Evolutionary conservation across 2,888 invertebrate genomes (phyloP), one percentile per base, ranked within the genome.

Genomic region (Ariolimax columbianus): DNA sequence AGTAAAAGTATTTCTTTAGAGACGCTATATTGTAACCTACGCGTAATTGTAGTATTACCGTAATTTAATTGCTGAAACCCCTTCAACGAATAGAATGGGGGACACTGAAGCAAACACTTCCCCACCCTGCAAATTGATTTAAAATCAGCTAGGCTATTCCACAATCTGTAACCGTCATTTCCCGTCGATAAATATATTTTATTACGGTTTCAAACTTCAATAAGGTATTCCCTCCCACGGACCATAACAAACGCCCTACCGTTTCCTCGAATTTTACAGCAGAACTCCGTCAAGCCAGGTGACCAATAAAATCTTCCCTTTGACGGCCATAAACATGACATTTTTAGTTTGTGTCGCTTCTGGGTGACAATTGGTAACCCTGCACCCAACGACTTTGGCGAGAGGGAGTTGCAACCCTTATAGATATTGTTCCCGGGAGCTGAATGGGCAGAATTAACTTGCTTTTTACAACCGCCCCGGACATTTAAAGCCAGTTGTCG

Each of bases 241-340:
- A 43, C 40, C 72, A 26, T n/a, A 40, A 72, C 66, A 43, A 72
- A 40, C 43, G 26, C 14, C 26, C 23, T 72, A 43, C 40, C 40
- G 26, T 38, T 19, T 11, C 17, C 36, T 1, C 11, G 38, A 36
- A 68, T 72, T 72, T 72, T 72, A 72, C 43, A 6, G 72, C n/a
- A 2, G 11, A 30, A 0, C 72, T 72, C n/a, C n/a, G 23, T 9
- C 2, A 26, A 26, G n/a, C 17, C n/a, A 4, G 40, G 26, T 30
- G 17, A 55, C 77, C 77, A 77, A 77, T 77, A 77, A 77, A 77
- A 77, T 2, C 33, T 19, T 9, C 33, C 30, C 77, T 11, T 26
- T 33, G 30, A 14, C 2, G 3, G n/a, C 30, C 36, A 77, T 51
- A 77, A 77, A 77, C 47, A 72, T 23, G 72, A 38, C 38, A 72